Conservation (phyloP, 1,140 invertebrate genomes). For the Drosophila virilis region DNA sequence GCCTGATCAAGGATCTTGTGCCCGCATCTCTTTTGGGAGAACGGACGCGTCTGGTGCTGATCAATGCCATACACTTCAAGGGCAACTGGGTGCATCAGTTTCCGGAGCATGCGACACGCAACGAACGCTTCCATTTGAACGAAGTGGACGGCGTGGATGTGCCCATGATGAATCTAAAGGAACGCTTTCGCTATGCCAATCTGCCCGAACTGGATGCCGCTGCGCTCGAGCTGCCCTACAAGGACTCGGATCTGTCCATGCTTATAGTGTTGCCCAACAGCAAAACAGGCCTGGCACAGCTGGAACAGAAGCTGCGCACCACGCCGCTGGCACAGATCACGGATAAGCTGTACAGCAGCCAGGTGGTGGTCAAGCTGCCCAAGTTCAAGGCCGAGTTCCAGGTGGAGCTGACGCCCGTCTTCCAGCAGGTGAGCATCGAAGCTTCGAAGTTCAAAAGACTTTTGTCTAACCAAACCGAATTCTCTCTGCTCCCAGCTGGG, state of each 20-base stretch:
- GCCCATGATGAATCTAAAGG: constrained; percentile 85
- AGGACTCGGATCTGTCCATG: constrained; percentile 86
- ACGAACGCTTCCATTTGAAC: constrained; percentile 62
- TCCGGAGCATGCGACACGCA: constrained; percentile 41
- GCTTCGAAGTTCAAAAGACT: background rate
- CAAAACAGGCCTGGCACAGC: constrained; percentile 84
- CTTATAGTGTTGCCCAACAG: constrained; percentile 86
- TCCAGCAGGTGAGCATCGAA: constrained; percentile 84
- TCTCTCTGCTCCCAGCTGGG: constrained; percentile 85
- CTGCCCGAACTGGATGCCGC: constrained; percentile 61
- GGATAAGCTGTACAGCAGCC: constrained; percentile 53
- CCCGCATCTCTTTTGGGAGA: constrained; percentile 58
- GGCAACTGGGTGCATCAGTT: constrained; percentile 74
- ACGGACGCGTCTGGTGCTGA: constrained; percentile 85
- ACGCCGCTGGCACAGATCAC: constrained; percentile 72
- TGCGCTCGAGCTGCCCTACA: constrained; percentile 74
- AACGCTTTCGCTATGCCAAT: constrained; percentile 63
- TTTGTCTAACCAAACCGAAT: background rate
- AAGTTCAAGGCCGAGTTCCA: constrained; percentile 87
- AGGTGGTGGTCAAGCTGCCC: constrained; percentile 86
- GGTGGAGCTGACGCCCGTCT: constrained; percentile 85
- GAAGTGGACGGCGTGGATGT: constrained; percentile 68
- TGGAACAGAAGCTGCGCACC: constrained; percentile 85
- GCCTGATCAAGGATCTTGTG: constrained; percentile 87
- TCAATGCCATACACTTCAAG: constrained; percentile 89